Conservation (phyloP, 2,888 invertebrate species). For the Apomyelois bistriatella region DNA sequence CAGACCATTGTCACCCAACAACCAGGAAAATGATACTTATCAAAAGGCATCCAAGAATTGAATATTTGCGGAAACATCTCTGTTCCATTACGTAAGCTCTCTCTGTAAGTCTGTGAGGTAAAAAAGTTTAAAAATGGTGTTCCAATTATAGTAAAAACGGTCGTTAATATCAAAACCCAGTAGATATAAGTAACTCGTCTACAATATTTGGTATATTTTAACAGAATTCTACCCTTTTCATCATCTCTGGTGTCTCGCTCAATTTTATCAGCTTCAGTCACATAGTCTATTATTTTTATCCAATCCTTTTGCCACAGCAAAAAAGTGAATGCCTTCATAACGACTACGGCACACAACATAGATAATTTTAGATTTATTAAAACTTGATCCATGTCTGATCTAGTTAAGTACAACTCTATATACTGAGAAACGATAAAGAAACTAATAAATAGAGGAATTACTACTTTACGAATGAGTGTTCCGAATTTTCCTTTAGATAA, state of each 20-base stretch:
- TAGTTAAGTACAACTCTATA: slow-evolving; percentile 53
- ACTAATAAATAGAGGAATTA: slow-evolving; percentile 9
- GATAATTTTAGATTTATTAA: slow-evolving; percentile 62
- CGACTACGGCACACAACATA: slow-evolving; percentile 53
- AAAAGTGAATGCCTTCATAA: slow-evolving; percentile 49
- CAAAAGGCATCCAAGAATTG: slow-evolving; percentile 64
- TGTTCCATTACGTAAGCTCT: slow-evolving; percentile 46
- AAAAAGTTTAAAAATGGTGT: slow-evolving; percentile 47
- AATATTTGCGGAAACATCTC: slow-evolving; percentile 61
- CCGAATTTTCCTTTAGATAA: too few relatives aligned
- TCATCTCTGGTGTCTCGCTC: slow-evolving; percentile 46
- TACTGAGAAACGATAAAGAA: slow-evolving; percentile 57
- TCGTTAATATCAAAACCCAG: slow-evolving; percentile 54
- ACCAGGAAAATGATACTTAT: slow-evolving; percentile 56
- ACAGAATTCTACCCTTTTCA: slow-evolving; percentile 36
- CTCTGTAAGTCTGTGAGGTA: slow-evolving; percentile 43
- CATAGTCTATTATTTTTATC: slow-evolving; percentile 41
- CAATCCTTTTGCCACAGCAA: slow-evolving; percentile 54
- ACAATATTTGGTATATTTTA: slow-evolving; percentile 53
- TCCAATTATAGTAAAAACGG: slow-evolving; percentile 40
- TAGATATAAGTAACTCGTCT: slow-evolving; percentile 52
- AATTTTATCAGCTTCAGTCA: slow-evolving; percentile 52
- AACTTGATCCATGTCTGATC: slow-evolving; percentile 51
- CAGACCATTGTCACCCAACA: slow-evolving; percentile 54
- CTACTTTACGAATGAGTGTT: too few relatives aligned